Conservation (phyloP, 2,888 invertebrate genomes). For the Pheosia tremula region DNA sequence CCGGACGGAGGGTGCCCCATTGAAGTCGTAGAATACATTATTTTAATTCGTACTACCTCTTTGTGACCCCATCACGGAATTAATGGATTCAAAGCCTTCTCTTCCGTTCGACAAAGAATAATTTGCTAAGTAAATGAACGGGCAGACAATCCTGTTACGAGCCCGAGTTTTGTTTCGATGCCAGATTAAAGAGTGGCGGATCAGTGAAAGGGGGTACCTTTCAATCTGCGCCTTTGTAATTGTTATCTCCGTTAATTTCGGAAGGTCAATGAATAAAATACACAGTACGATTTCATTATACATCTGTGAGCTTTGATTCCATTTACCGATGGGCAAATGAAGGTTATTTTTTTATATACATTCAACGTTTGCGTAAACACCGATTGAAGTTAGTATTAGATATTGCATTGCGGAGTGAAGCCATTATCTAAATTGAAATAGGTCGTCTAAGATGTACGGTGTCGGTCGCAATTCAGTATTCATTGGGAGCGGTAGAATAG, state of each 20-base stretch:
- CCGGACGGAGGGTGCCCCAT: constrained; percentile 80
- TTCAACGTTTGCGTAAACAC: constrained; percentile 24
- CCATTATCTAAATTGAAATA: constrained; percentile 81
- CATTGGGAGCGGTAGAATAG: constrained; percentile 72
- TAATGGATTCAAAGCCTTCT: constrained; percentile 84
- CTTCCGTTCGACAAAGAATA: constrained; percentile 84
- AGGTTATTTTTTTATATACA: constrained; percentile 23
- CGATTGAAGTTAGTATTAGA: constrained; percentile 51
- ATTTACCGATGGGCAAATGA: constrained; percentile 43
- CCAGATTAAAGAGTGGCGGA: constrained; percentile 80
- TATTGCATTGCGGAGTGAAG: constrained; percentile 54
- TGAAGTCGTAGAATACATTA: constrained; percentile 84
- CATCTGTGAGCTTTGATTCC: constrained; percentile 61
- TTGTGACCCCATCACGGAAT: constrained; percentile 82
- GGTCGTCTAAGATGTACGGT: constrained; percentile 63
- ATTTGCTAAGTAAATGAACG: constrained; percentile 84
- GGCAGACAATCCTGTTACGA: constrained; percentile 81
- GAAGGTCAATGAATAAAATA: constrained; percentile 78
- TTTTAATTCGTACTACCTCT: constrained; percentile 83
- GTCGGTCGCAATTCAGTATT: constrained; percentile 73
- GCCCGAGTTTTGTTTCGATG: constrained; percentile 80
- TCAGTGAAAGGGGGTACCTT: constrained; percentile 73
- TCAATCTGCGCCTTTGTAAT: constrained; percentile 70
- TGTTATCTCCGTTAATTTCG: constrained; percentile 79
- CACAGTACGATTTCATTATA: constrained; percentile 72